Base-by-base conservation (phyloP, 2,113 vertebrate genomes). In the Gallinago media region DNA sequence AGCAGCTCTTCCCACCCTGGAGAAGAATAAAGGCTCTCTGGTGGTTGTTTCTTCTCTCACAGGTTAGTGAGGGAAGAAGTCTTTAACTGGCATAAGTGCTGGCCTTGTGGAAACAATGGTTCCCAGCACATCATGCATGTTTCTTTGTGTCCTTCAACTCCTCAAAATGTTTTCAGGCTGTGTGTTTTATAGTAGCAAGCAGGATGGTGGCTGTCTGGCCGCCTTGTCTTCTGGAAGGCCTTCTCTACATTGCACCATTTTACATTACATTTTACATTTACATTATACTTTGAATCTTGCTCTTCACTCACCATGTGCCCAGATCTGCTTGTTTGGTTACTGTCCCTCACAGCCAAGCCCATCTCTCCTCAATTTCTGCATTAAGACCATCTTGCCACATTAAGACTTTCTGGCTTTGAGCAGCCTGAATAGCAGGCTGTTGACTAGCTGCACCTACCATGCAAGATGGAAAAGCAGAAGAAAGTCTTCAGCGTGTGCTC, bases 1-100 rank as follows among this genome's bases (percentile, higher is more conserved):
- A 52, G 98, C 91, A 91, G 98, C 98, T 75, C 95, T 99, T 71
- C 97, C 98, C 36, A 90, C 96, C 18, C 97, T 99, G 66, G 98
- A 98, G 32, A 79, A 98, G 85, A 99, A 91, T 56, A 95, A 97
- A 44, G 99, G 99, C 11, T 97, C 98, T 1, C 88, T 99, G 63
- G 96, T 99, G 71, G 96, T 99, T 22, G 98, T 99, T 92, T 99
- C 98, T n/a, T 99, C 99, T 4, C 87, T 99, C 73, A 58, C 98
- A 75, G 99, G 99, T 99, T 56, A 47, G 97, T 97, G 46, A 47
- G 46, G 46, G 46, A 21, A 47, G 46, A 47, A 47, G 84, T 17
- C 13, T 34, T n/a, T 16, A n/a, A 29, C 58, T 76, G 84, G 15
- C 31, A 0, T 44, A 63, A 65, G 26, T 38, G 23, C 9, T 42